Conservation (phyloP, 2,113 vertebrate genomes). For the Dasypus novemcinctus region DNA sequence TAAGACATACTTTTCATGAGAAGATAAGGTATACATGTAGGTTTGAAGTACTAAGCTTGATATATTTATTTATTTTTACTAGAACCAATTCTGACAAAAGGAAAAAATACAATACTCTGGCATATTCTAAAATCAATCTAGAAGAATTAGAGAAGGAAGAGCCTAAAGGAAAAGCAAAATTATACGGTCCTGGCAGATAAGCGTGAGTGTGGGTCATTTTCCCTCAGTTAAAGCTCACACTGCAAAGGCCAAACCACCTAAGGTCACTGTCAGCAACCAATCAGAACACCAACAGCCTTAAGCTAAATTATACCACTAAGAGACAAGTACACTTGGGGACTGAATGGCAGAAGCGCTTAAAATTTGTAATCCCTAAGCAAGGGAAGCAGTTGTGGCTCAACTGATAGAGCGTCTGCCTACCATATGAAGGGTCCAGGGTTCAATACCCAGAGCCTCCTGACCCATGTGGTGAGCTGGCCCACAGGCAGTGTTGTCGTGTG, state of each 20-base stretch:
- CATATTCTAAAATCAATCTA: conserved; percentile 3
- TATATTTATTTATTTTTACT: neutral
- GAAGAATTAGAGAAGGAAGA: neutral
- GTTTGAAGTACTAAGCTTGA: neutral
- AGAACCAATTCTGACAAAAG: neutral
- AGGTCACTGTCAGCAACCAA: neutral
- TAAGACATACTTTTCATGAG: neutral
- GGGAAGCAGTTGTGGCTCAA: too few relatives aligned
- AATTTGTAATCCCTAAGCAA: conserved; percentile 30
- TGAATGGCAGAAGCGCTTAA: neutral
- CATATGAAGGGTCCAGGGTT: too few relatives aligned
- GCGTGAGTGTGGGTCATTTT: neutral
- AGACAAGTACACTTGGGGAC: neutral
- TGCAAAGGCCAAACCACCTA: neutral
- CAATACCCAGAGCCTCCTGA: too few relatives aligned
- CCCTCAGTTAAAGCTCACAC: neutral
- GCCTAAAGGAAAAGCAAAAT: neutral
- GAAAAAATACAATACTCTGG: neutral
- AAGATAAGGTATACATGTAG: neutral
- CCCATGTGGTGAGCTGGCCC: too few relatives aligned
- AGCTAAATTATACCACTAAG: neutral
- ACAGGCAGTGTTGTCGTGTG: too few relatives aligned
- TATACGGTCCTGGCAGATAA: neutral
- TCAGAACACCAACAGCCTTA: neutral
- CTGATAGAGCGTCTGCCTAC: too few relatives aligned